Percentiles rank a stretch among this genome's conserved stretches.
These are phyloP conservation scores for Cyprinodon tularosa DNA, from an alignment of 2,113 vertebrate genomes.

Conservation along the genomic window DNA sequence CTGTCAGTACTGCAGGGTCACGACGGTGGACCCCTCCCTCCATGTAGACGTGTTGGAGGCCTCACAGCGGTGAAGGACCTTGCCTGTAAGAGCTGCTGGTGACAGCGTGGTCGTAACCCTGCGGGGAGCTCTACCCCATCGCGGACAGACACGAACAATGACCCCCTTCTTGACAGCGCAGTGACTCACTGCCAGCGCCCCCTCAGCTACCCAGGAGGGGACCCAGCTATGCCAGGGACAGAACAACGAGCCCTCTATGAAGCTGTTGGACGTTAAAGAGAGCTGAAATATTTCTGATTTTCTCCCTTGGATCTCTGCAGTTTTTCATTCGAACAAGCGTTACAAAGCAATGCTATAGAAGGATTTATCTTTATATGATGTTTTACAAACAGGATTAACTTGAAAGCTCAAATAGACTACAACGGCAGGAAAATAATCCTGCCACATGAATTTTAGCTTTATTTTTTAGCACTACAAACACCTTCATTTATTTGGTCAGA, in stretches of 20 bases:
- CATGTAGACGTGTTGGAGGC: conserved; percentile 6
- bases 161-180: conserved; percentile 54
- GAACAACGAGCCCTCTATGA: conserved; percentile 69
- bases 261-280: conserved; percentile 20
- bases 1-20: not conserved
- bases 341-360: not conserved
- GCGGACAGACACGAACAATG: conserved; percentile 61
- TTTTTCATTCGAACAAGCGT: not conserved
- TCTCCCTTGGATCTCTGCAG: not conserved
- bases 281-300: conserved; percentile 21
- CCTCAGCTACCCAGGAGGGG: conserved; percentile 34
- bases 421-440: too few species aligned
- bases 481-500: too few species aligned
- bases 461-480: too few species aligned
- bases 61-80: conserved; percentile 30
- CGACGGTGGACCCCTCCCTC: not conserved
- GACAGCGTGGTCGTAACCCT: conserved; percentile 57
- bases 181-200: conserved; percentile 34
- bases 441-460: too few species aligned
- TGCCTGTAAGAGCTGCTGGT: conserved; percentile 52
- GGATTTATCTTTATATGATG: too few species aligned
- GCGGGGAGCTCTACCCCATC: conserved; percentile 43
- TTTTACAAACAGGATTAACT: not conserved
- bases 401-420: too few species aligned
- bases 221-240: conserved; percentile 32